These are phyloP conservation scores for Drosophila picticornis DNA, from an alignment of 2,888 invertebrate genomes.

Conservation along the genomic window DNA sequence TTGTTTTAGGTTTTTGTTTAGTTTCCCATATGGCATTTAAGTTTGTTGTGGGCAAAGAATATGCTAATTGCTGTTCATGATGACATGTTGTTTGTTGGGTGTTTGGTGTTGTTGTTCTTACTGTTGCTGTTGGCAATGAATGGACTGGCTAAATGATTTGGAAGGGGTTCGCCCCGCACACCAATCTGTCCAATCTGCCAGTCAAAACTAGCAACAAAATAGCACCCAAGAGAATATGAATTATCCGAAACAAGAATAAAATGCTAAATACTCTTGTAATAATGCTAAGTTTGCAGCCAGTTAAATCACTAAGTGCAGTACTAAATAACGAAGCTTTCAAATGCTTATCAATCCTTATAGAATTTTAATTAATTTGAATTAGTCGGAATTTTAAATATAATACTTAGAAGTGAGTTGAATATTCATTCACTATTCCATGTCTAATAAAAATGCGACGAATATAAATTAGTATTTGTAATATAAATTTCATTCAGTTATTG, in stretches of 20 bases:
- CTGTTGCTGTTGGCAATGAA: constrained; percentile 33
- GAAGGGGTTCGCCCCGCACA: constrained; percentile 17
- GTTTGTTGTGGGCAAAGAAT: constrained; percentile 36
- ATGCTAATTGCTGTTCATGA: constrained; percentile 46
- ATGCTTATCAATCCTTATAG: neutral
- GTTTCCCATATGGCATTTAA: neutral
- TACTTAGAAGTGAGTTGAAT: neutral
- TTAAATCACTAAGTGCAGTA: constrained; percentile 4
- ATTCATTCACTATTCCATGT: neutral
- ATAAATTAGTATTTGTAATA: neutral
- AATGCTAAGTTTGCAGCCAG: neutral
- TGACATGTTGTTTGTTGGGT: constrained; percentile 31
- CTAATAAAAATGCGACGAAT: neutral
- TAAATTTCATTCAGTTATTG: neutral
- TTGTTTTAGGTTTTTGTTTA: neutral
- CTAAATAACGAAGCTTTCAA: neutral
- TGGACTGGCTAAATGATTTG: constrained; percentile 34
- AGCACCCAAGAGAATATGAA: constrained; percentile 3
- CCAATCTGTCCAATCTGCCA: constrained; percentile 6
- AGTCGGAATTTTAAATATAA: neutral
- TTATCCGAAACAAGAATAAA: constrained; percentile 1
- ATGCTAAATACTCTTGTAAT: constrained; percentile 3
- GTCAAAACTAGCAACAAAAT: constrained; percentile 7
- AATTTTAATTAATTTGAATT: neutral
- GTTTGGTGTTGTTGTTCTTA: constrained; percentile 6